Conservation (phyloP, 2,888 invertebrate genomes). For the Melieria picta region DNA sequence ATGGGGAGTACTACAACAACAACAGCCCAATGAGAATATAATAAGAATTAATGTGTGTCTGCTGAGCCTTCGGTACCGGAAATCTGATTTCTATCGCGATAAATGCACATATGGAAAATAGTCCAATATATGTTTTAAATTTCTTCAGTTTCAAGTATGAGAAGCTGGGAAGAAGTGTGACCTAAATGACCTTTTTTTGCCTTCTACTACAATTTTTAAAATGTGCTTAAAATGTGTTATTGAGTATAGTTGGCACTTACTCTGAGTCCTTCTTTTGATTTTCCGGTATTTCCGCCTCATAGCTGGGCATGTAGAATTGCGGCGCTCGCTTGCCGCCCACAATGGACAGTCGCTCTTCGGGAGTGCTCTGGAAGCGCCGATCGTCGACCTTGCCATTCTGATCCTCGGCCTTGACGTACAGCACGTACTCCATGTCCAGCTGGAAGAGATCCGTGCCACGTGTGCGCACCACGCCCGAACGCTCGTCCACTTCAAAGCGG, state of each 20-base stretch:
- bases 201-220: not conserved
- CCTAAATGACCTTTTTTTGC: too few relatives aligned
- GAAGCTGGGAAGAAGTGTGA: not conserved
- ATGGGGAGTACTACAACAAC: too few relatives aligned
- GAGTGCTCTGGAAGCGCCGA: slow-evolving; percentile 87
- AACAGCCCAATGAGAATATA: too few relatives aligned
- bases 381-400: slow-evolving; percentile 93
- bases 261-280: slow-evolving; percentile 97
- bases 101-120: too few relatives aligned
- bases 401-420: slow-evolving; percentile 96
- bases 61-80: too few relatives aligned
- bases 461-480: slow-evolving; percentile 92
- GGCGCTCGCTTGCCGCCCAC: slow-evolving; percentile 98
- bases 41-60: too few relatives aligned
- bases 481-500: slow-evolving; percentile 85
- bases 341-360: slow-evolving; percentile 90
- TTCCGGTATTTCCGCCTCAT: slow-evolving; percentile 95
- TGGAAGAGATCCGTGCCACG: slow-evolving; percentile 92
- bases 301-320: slow-evolving; percentile 95
- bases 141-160: not conserved
- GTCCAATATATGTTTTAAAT: too few relatives aligned
- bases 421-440: slow-evolving; percentile 94
- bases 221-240: not conserved
- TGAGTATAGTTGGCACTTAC: slow-evolving; percentile 71
- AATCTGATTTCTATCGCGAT: too few relatives aligned